A percentile compares a stretch with the other conserved stretches of the same genome.
Conservation (phyloP, 1,140 invertebrate species). For the Zeugodacus cucurbitae region DNA sequence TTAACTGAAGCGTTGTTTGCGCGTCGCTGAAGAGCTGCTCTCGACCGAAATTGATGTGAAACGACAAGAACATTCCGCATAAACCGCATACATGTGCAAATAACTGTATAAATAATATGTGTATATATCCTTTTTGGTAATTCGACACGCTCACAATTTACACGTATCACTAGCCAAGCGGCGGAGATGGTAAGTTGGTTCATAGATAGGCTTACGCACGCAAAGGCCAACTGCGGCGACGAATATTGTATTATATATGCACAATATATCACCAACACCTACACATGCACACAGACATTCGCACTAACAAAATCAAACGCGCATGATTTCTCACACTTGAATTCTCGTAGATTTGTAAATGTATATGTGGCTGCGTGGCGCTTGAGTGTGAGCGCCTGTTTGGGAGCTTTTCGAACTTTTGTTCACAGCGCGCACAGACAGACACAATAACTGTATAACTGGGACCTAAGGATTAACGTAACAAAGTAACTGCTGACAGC, state of each 20-base stretch:
- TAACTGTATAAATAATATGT: neutral
- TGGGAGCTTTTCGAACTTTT: neutral
- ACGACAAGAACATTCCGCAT: neutral
- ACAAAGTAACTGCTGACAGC: neutral
- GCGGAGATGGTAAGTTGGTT: neutral
- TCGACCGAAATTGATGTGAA: constrained; percentile 50
- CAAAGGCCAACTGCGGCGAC: neutral
- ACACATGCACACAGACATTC: neutral
- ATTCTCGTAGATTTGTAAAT: neutral
- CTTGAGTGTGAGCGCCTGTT: neutral
- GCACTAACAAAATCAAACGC: neutral
- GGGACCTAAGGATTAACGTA: constrained; percentile 5
- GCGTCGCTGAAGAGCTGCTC: neutral
- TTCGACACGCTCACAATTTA: constrained; percentile 48
- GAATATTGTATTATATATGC: neutral
- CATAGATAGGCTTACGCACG: neutral
- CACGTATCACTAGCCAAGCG: constrained; percentile 44
- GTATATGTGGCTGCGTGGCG: neutral
- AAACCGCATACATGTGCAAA: neutral
- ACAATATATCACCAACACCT: neutral
- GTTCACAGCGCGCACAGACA: neutral
- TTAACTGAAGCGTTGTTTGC: neutral
- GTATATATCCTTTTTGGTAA: constrained; percentile 48
- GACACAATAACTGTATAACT: constrained; percentile 3
- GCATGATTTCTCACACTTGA: neutral